Percentiles rank a stretch among this genome's conserved stretches.
Evolutionary conservation across 2,888 invertebrate genomes (phyloP).

Genomic region (Carabus problematicus): DNA sequence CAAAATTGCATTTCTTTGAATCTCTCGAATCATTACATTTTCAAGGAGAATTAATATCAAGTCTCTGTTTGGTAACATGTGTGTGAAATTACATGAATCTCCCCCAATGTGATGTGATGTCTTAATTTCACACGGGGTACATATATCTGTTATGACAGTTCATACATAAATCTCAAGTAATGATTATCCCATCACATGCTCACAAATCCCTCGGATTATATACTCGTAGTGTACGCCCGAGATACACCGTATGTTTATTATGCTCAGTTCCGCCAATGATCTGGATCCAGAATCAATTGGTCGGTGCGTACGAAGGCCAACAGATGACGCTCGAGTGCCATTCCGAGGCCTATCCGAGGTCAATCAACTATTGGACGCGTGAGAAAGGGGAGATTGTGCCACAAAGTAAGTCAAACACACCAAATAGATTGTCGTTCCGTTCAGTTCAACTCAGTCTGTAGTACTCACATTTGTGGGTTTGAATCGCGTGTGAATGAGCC

Average conservation of each 20-base stretch:
- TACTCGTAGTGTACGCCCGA: too few relatives aligned
- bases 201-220: not conserved
- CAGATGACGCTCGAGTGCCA: conserved; percentile 80
- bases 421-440: not conserved
- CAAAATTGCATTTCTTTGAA: not conserved
- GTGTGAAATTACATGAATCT: too few relatives aligned
- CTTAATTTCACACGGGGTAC: not conserved
- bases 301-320: conserved; percentile 79
- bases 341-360: conserved; percentile 85
- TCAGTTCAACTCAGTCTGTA: not conserved
- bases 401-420: conserved; percentile 65
- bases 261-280: conserved; percentile 84
- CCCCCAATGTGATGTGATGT: too few relatives aligned
- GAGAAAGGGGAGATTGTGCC: conserved; percentile 78
- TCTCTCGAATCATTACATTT: not conserved
- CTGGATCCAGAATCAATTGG: conserved; percentile 81
- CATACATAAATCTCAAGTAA: conserved; percentile 2
- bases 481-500: not conserved
- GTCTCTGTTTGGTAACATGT: not conserved
- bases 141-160: not conserved
- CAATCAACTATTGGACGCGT: conserved; percentile 86
- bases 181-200: not conserved
- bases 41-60: not conserved
- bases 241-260: not conserved
- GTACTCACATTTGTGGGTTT: not conserved